Evolutionary conservation across 2,113 vertebrate genomes (phyloP).

Genomic region (Chaetodon auriga): DNA sequence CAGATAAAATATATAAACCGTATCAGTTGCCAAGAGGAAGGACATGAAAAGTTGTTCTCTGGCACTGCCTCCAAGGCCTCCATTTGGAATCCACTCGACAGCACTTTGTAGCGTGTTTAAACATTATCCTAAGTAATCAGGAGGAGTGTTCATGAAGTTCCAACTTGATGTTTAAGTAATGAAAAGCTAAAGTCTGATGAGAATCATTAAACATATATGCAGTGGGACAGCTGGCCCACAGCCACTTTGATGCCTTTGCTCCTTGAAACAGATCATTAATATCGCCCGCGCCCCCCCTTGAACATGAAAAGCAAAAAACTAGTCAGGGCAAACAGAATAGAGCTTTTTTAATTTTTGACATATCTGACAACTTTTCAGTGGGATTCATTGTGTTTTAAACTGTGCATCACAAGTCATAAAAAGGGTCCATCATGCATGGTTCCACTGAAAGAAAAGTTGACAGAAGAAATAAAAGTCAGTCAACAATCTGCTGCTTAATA

Average conservation of each 20-base stretch:
- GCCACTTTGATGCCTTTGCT: slow-evolving; percentile 71
- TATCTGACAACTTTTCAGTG: slow-evolving; percentile 47
- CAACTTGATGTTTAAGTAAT: slow-evolving; percentile 78
- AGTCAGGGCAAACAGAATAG: slow-evolving; percentile 52
- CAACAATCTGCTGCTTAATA: slow-evolving; percentile 44
- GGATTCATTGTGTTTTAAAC: slow-evolving; percentile 17
- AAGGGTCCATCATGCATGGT: slow-evolving; percentile 54
- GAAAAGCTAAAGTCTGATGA: slow-evolving; percentile 65
- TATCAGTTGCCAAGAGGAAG: slow-evolving; percentile 60
- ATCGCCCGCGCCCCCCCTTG: neutral
- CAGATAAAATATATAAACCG: slow-evolving; percentile 55
- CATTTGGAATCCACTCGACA: slow-evolving; percentile 64
- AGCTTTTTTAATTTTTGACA: slow-evolving; percentile 22
- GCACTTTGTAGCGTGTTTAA: slow-evolving; percentile 74
- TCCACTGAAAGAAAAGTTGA: slow-evolving; percentile 49
- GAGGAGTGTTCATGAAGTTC: slow-evolving; percentile 53
- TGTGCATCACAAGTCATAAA: slow-evolving; percentile 34
- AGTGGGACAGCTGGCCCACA: slow-evolving; percentile 63
- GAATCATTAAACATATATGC: slow-evolving; percentile 81
- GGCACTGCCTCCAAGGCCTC: slow-evolving; percentile 57
- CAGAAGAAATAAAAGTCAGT: slow-evolving; percentile 30
- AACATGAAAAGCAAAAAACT: slow-evolving; percentile 42
- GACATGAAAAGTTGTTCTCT: slow-evolving; percentile 66
- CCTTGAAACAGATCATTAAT: slow-evolving; percentile 68
- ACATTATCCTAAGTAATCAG: slow-evolving; percentile 70